phyloP scores from a whole-genome alignment of 2,113 vertebrate genomes.

The Panurus biarmicus region DNA sequence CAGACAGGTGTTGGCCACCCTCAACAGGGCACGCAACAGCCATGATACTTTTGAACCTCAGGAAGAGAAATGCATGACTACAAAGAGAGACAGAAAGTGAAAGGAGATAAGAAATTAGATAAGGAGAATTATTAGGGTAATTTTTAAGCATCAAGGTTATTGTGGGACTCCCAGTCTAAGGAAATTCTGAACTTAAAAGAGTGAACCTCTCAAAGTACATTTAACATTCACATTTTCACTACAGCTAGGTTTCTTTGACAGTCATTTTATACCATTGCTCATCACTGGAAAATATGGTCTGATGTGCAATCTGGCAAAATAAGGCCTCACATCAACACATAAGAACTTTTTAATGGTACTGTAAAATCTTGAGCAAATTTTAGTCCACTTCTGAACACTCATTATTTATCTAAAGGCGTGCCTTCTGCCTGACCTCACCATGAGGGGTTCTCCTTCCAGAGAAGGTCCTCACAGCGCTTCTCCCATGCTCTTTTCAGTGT shows the following conservation, averaged over 20 bases:
- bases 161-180: neutral
- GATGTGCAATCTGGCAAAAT: neutral
- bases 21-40: neutral
- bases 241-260: neutral
- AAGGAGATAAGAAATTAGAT: neutral
- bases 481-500: rapidly evolving
- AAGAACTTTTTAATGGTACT: neutral
- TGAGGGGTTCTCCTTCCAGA: neutral
- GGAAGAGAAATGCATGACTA: neutral
- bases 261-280: neutral
- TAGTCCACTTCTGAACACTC: neutral
- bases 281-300: neutral
- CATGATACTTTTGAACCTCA: neutral
- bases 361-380: neutral
- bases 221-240: neutral
- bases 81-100: neutral
- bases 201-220: neutral
- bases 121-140: neutral
- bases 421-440: neutral
- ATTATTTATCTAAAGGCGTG: neutral
- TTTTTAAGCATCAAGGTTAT: neutral
- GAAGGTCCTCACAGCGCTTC: neutral
- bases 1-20: neutral
- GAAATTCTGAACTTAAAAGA: neutral
- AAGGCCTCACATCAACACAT: neutral